phyloP scores from a whole-genome alignment of 2,797 vertebrate species.

The Diglossa cyanea region DNA sequence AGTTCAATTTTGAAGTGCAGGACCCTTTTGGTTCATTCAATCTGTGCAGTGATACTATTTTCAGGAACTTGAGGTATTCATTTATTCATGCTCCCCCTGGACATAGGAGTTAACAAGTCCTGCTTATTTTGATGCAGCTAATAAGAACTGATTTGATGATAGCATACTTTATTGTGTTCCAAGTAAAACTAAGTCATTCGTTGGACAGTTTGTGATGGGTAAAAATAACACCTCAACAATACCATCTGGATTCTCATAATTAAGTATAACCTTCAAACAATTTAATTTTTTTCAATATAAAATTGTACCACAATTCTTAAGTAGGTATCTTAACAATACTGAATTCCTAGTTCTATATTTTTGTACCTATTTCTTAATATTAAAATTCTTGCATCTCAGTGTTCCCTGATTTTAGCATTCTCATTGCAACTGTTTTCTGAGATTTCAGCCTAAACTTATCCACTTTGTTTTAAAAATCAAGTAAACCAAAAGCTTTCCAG shows the following conservation, averaged over 20 bases:
- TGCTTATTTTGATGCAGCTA: conserved; percentile 5
- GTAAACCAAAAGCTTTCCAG: background rate
- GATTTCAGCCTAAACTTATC: background rate
- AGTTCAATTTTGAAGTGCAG: background rate
- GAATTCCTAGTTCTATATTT: background rate
- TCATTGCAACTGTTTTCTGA: background rate
- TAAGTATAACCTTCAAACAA: conserved; percentile 36
- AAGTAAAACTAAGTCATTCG: conserved; percentile 6
- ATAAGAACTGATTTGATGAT: conserved; percentile 27
- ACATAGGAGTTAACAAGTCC: background rate
- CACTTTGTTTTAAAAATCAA: background rate
- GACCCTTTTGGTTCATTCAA: background rate
- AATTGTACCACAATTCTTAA: background rate
- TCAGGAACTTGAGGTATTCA: background rate
- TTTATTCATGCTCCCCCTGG: background rate
- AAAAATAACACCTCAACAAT: conserved; percentile 44
- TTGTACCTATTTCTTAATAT: background rate
- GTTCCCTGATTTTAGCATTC: background rate
- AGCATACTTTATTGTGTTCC: background rate
- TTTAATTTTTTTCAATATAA: background rate
- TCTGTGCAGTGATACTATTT: background rate
- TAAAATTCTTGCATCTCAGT: background rate
- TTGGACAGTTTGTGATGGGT: background rate
- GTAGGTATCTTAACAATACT: background rate
- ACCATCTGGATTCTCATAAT: conserved; percentile 41